Evolutionary conservation across 2,888 invertebrate species (phyloP).

Genomic region (Torymus aiolomorphi): DNA sequence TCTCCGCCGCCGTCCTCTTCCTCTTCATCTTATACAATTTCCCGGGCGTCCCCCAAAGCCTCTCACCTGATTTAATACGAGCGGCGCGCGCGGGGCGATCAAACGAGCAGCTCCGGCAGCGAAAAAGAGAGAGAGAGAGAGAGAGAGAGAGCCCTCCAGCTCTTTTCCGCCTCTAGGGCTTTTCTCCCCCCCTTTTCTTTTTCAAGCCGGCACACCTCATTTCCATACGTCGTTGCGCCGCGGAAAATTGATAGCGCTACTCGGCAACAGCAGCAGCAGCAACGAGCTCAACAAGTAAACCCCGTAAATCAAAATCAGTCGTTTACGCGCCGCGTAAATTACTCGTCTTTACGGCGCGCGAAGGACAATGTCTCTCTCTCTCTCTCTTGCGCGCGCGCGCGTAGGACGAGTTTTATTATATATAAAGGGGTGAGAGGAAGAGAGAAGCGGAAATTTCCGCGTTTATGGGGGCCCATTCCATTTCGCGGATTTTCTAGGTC

Average conservation of each 20-base stretch:
- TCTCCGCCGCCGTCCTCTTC: not conserved
- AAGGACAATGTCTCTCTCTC: too few species aligned
- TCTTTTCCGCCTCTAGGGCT: conserved; percentile 21
- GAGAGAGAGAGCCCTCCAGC: not conserved
- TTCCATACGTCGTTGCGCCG: conserved; percentile 60
- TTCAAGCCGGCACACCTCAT: conserved; percentile 49
- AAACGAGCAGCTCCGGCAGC: conserved; percentile 31
- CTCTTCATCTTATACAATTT: conserved; percentile 60
- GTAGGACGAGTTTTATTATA: too few species aligned
- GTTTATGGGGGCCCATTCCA: too few species aligned
- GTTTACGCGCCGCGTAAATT: conserved; percentile 28
- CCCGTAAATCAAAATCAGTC: conserved; percentile 44
- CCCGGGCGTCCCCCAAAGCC: conserved; percentile 51
- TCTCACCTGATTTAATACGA: conserved; percentile 60
- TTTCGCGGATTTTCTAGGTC: too few species aligned
- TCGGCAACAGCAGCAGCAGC: not conserved
- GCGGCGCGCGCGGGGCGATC: conserved; percentile 43
- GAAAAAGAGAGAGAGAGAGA: too few species aligned
- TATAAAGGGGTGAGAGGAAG: too few species aligned
- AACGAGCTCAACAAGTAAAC: conserved; percentile 50
- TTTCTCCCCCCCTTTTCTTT: conserved; percentile 2
- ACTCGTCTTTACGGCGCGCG: conserved; percentile 14
- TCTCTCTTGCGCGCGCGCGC: too few species aligned
- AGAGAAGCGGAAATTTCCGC: not conserved
- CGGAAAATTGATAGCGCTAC: conserved; percentile 54